These are phyloP conservation scores for Colletes collaris DNA, from an alignment of 2,888 invertebrate species.

Conservation along the genomic window DNA sequence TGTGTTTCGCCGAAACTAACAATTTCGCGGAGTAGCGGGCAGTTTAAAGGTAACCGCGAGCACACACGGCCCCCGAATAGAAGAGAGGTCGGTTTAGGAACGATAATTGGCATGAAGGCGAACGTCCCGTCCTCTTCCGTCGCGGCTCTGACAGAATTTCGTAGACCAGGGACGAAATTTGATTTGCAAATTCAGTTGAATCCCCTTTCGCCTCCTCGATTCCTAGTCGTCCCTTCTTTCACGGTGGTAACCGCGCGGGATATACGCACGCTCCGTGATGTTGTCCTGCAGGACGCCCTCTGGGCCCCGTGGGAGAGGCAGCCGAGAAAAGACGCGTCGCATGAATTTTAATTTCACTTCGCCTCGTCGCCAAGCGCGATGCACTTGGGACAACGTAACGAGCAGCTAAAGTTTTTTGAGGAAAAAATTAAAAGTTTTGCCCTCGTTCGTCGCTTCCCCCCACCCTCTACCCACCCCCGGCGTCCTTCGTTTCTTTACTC, in stretches of 20 bases:
- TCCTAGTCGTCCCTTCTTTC: constrained; percentile 60
- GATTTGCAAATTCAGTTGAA: constrained; percentile 81
- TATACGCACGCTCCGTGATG: constrained; percentile 65
- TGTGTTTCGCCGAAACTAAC: constrained; percentile 10
- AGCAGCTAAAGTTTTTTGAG: constrained; percentile 79
- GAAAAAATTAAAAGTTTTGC: constrained; percentile 79
- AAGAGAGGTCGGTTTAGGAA: constrained; percentile 73
- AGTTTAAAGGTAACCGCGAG: constrained; percentile 43
- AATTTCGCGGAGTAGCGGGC: constrained; percentile 16
- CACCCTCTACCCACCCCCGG: not conserved
- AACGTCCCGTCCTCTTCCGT: constrained; percentile 54
- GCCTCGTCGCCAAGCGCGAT: constrained; percentile 67
- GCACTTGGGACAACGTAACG: constrained; percentile 76
- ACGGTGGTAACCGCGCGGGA: constrained; percentile 49
- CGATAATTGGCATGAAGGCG: constrained; percentile 78
- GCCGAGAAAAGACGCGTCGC: constrained; percentile 78
- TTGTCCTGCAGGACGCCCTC: constrained; percentile 68
- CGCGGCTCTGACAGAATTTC: constrained; percentile 69
- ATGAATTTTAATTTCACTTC: constrained; percentile 80
- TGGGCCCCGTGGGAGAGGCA: constrained; percentile 75
- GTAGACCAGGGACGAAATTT: constrained; percentile 76
- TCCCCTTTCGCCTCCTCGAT: constrained; percentile 67
- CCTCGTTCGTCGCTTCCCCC: constrained; percentile 44
- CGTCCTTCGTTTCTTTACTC: constrained; percentile 28
- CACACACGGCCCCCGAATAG: constrained; percentile 44